phyloP scores from a whole-genome alignment of 2,888 invertebrate genomes.

The Chrysolina haemoptera region DNA sequence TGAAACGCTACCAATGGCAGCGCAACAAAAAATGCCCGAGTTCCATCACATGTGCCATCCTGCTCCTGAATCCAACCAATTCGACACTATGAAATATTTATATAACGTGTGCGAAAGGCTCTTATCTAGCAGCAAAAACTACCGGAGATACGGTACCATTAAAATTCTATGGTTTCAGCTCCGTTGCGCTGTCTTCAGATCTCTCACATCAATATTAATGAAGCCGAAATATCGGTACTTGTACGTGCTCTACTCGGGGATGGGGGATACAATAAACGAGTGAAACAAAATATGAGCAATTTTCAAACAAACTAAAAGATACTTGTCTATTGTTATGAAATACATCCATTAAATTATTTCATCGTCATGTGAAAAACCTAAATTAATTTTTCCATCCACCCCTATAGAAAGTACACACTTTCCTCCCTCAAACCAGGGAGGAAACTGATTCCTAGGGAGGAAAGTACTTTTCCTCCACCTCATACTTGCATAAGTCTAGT shows the following conservation, averaged over 20 bases:
- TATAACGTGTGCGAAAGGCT: conserved; percentile 54
- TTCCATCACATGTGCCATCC: conserved; percentile 37
- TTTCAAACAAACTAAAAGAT: too few relatives aligned
- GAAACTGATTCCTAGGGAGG: too few relatives aligned
- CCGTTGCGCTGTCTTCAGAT: conserved; percentile 1
- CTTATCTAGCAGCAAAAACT: conserved; percentile 28
- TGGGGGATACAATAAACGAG: neutral
- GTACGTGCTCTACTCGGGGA: neutral
- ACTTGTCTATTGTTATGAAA: too few relatives aligned
- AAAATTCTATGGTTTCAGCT: conserved; percentile 24
- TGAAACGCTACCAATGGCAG: conserved; percentile 23
- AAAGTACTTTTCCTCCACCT: too few relatives aligned
- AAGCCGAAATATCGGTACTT: conserved; percentile 3
- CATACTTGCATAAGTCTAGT: too few relatives aligned
- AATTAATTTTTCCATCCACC: too few relatives aligned
- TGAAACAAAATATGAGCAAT: neutral
- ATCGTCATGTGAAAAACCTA: too few relatives aligned
- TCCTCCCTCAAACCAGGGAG: too few relatives aligned
- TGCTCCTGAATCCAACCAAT: conserved; percentile 43
- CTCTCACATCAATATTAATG: conserved; percentile 26
- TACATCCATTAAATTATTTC: too few relatives aligned
- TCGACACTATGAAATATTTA: conserved; percentile 64
- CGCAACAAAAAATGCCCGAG: conserved; percentile 35
- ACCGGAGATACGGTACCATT: conserved; percentile 20
- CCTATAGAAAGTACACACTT: too few relatives aligned